These are phyloP conservation scores for Lepisosteus osseus DNA, from an alignment of 2,113 vertebrate genomes.

Conservation along the genomic window DNA sequence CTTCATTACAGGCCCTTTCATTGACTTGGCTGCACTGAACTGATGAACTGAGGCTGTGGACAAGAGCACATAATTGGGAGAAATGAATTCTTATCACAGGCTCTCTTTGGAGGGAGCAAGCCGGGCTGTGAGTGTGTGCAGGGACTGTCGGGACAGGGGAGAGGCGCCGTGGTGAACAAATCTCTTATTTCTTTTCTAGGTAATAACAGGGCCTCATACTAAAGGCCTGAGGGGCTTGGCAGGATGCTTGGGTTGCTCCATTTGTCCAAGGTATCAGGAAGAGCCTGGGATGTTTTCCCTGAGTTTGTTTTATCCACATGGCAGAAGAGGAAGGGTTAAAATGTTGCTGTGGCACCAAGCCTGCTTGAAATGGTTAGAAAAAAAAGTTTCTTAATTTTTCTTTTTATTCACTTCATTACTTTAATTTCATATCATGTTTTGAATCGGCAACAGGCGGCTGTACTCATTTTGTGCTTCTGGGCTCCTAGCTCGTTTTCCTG, in stretches of 20 bases:
- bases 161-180: neutral
- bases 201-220: no score
- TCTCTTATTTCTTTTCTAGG: no score
- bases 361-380: no score
- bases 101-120: conserved; percentile 65
- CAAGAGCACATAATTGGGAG: conserved; percentile 84
- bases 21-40: conserved; percentile 77
- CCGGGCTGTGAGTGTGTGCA: conserved; percentile 29
- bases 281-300: conserved; percentile 6
- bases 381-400: no score
- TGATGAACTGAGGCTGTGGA: conserved; percentile 89
- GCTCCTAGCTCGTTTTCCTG: conserved; percentile 49
- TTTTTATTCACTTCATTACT: no score
- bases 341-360: no score
- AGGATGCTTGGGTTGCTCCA: conserved; percentile 36
- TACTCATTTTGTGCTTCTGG: conserved; percentile 43
- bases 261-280: conserved; percentile 40
- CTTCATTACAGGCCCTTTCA: conserved; percentile 81
- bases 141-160: conserved; percentile 8
- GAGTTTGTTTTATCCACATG: no score
- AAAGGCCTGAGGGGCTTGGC: conserved; percentile 38
- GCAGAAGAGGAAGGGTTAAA: no score
- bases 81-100: conserved; percentile 88
- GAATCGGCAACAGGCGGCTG: conserved; percentile 48
- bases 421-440: conserved; percentile 46